These are phyloP conservation scores for Bubo blakistoni DNA, from an alignment of 2,113 vertebrate species.

Conservation along the genomic window DNA sequence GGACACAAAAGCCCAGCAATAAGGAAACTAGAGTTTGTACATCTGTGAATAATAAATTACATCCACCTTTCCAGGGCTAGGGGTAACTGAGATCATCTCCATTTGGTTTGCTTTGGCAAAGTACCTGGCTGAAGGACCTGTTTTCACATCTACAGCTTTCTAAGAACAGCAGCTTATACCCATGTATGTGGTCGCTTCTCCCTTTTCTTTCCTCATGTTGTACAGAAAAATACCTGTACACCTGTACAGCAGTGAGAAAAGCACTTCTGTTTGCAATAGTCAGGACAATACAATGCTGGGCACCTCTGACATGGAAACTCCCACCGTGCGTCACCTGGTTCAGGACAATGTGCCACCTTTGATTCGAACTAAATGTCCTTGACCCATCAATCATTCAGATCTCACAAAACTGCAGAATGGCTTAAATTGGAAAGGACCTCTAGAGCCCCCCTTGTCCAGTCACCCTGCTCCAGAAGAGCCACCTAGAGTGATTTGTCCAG, in stretches of 20 bases:
- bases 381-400: neutral
- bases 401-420: neutral
- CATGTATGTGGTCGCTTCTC: neutral
- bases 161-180: neutral
- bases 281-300: neutral
- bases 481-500: neutral
- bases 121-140: neutral
- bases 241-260: neutral
- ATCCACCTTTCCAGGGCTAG: fast-evolving
- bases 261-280: neutral
- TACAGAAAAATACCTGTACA: neutral
- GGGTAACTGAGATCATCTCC: neutral
- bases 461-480: neutral
- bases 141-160: neutral
- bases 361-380: neutral
- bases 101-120: neutral
- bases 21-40: neutral
- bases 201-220: neutral
- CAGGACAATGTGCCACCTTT: neutral
- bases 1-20: neutral
- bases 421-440: neutral
- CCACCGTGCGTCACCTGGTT: fast-evolving
- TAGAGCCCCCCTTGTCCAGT: neutral
- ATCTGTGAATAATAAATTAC: neutral
- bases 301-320: neutral